Evolutionary conservation across 2,888 invertebrate species (phyloP), one percentile per base, ranked within the genome.

Genomic region (Archips xylosteana): DNA sequence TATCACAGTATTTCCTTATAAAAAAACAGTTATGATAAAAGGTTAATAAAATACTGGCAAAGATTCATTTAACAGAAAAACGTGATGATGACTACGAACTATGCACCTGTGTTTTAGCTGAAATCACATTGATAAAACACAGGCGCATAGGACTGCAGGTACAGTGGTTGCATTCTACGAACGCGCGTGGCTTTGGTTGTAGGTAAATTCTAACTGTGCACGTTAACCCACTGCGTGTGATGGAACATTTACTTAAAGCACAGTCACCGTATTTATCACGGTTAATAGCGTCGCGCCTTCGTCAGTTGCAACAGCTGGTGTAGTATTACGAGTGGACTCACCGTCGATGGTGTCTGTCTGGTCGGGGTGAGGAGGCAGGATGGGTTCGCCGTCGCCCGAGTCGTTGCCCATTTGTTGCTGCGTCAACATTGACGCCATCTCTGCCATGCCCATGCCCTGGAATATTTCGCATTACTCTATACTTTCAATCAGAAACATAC

Each of bases 311-410:
- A 23, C 54, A 54, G 6, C 51, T 54, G 3, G 23, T 54, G 9
- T 13, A n/a, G 54, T 9, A 54, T 54, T 23, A 54, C 4, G 13
- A 13, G 13, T 23, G 9, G 54, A 92, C 97, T 96, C 93, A 97
- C 97, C 97, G 90, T 97, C 97, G 85, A 97, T 96, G 83, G 96
- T 95, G 91, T 97, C 97, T 77, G 96, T 95, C 85, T 96, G 96
- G 89, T 97, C 97, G 60, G 96, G 95, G 79, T 96, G 96, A 78
- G 96, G 93, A 79, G 95, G 95, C 80, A 95, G 94, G 87, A 94
- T 95, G 81, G 88, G 95, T 86, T 95, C 96, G 82, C 91, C 90
- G 76, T 96, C 96, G 76, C 92, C 92, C 81, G 95, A 94, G 78
- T 96, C 96, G 81, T 96, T 95, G 82, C 95, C 94, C 78, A 96